Conservation (phyloP, 1,140 invertebrate species). For the Acromyrmex heyeri region DNA sequence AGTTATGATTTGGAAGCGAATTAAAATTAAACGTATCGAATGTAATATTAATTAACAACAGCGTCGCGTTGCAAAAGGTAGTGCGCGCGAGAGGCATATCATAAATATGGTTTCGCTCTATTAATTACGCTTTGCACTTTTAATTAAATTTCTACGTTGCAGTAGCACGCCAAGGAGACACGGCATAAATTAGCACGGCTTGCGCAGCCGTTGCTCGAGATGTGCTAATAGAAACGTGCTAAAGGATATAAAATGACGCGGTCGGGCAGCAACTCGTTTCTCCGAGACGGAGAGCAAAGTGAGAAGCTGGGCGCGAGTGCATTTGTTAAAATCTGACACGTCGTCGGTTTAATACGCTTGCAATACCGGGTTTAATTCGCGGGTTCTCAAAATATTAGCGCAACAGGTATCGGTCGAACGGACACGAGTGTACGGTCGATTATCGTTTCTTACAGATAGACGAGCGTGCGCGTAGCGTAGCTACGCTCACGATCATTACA, state of each 20-base stretch:
- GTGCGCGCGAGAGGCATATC: slow-evolving; percentile 20
- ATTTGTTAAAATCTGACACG: slow-evolving; percentile 36
- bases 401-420: slow-evolving; percentile 54
- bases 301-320: background rate
- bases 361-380: slow-evolving; percentile 44
- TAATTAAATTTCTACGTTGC: slow-evolving; percentile 55
- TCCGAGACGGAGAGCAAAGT: background rate
- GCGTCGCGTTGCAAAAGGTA: slow-evolving; percentile 8
- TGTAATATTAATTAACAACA: slow-evolving; percentile 57
- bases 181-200: slow-evolving; percentile 37
- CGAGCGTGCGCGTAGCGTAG: slow-evolving; percentile 2
- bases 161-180: slow-evolving; percentile 37
- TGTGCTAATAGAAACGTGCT: slow-evolving; percentile 31
- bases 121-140: slow-evolving; percentile 59
- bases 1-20: slow-evolving; percentile 19
- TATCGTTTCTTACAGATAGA: slow-evolving; percentile 35
- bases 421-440: slow-evolving; percentile 43
- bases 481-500: slow-evolving; percentile 27
- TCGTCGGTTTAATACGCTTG: slow-evolving; percentile 5
- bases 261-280: slow-evolving; percentile 16
- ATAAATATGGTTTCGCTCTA: slow-evolving; percentile 60
- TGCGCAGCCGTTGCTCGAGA: slow-evolving; percentile 32
- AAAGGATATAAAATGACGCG: slow-evolving; percentile 45
- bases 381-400: slow-evolving; percentile 57
- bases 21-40: slow-evolving; percentile 53